These are phyloP conservation scores for Pseudochirops corinnae DNA, from an alignment of 2,797 vertebrate species.

Conservation along the genomic window DNA sequence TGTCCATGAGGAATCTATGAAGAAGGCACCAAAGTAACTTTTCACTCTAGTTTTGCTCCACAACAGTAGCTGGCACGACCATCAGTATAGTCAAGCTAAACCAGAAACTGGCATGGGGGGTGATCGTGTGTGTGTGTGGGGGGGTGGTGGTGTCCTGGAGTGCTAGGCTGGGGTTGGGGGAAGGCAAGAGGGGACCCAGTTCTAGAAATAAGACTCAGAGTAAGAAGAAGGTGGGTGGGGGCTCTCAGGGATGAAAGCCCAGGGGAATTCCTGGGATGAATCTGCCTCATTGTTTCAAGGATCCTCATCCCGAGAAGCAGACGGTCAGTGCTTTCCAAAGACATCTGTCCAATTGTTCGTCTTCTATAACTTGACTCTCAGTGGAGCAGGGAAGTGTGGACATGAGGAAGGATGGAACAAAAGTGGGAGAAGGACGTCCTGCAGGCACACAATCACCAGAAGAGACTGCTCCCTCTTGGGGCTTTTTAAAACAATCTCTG, in stretches of 20 bases:
- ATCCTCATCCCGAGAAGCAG: conserved; percentile 34
- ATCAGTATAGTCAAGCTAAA: background rate
- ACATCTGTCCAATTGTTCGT: conserved; percentile 72
- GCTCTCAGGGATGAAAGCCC: background rate
- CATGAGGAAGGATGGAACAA: background rate
- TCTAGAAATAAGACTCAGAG: background rate
- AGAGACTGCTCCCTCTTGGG: background rate
- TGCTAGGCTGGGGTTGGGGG: background rate
- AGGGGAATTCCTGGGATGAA: background rate
- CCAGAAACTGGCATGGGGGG: background rate
- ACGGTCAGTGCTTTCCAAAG: conserved; percentile 55
- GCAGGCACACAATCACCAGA: background rate
- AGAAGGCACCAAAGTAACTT: background rate
- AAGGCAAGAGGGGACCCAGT: background rate
- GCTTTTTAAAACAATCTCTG: background rate
- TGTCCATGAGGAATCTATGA: background rate
- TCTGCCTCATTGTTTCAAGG: conserved; percentile 21
- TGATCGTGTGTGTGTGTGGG: no score
- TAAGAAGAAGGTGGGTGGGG: background rate
- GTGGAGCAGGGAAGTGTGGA: rapidly evolving
- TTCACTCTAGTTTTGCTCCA: background rate
- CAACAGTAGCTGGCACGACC: background rate
- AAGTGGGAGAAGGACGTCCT: background rate
- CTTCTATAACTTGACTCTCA: conserved; percentile 68
- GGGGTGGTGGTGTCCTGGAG: no score